Conservation (phyloP, 2,797 vertebrate species). For the Somateria mollissima region DNA sequence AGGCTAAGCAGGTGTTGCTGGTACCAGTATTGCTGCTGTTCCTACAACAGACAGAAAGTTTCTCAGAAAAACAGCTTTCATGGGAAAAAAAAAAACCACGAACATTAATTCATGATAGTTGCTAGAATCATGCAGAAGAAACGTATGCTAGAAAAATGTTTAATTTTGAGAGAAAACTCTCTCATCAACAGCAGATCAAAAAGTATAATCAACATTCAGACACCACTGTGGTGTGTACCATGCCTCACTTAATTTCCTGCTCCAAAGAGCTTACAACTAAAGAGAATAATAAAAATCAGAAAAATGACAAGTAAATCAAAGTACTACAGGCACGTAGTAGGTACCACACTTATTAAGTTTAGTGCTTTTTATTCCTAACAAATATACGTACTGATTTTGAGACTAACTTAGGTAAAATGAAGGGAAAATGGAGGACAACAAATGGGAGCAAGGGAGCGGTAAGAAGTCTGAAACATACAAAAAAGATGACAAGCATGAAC, state of each 20-base stretch:
- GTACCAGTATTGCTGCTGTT: slow-evolving; percentile 97
- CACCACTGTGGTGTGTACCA: background rate
- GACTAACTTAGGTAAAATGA: background rate
- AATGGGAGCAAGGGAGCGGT: background rate
- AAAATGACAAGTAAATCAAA: background rate
- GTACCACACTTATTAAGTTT: background rate
- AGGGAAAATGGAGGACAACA: background rate
- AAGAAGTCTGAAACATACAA: background rate
- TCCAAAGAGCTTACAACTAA: background rate
- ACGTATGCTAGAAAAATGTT: background rate
- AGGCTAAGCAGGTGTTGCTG: slow-evolving; percentile 94
- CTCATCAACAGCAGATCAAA: background rate
- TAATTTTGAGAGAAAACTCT: background rate
- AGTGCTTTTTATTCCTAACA: background rate
- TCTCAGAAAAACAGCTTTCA: background rate
- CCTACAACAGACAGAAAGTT: slow-evolving; percentile 75
- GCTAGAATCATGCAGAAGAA: background rate
- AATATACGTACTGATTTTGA: background rate
- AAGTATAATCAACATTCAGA: background rate
- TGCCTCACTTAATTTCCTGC: background rate
- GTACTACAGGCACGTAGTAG: background rate
- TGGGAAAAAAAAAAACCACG: background rate
- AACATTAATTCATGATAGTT: background rate
- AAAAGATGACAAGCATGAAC: background rate
- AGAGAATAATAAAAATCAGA: background rate